Base-by-base conservation (phyloP, 2,797 vertebrate genomes). In the Amblyopsis hoosieri region DNA sequence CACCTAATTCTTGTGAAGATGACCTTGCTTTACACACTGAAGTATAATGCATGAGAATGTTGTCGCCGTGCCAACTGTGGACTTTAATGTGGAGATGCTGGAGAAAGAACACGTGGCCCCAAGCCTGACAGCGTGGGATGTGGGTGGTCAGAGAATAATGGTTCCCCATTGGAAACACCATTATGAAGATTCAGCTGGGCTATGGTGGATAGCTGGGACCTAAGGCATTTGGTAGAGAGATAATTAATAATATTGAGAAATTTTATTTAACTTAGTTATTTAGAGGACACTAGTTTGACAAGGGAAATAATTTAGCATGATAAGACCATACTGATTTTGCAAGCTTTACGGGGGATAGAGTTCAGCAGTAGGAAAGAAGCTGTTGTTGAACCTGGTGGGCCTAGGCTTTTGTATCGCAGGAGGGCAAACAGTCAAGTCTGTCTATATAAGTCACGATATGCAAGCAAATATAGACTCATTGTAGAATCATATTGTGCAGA, bases 41-140 rank as follows among this genome's bases (percentile, higher is more conserved):
- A 96, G 82, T 91, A 91, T 15, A 64, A 94, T 0, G 23, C 23
- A 23, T 23, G 86, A 88, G 76, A 81, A 71, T 2, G 91, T 96
- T 71, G 86, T 92, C 74, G 97, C 95, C 0, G 92, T 94, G 56
- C 95, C 95, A 0, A 97, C 95, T 0, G 89, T 96, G 29, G 96
- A 96, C 23, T 98, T 98, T 83, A 97, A 97, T 0, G 96, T 98
- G 70, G 97, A 98, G 61, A 95, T 93, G 81, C 83, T 99, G 1
- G 92, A 97, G 57, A 83, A 82, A 0, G 80, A 82, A 66, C 88
- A 88, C 19, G 84, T 69, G 75, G 52, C 76, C 80, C 87, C 76
- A 0, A 66, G 72, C 0, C 53, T 98, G 80, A 97, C 92, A 0
- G 74, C 98, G 64, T 99, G 96, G 96, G 97, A 99, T 4, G 86